Evolutionary conservation across 2,888 invertebrate species (phyloP).

Genomic region (Leptogaster cylindrica): DNA sequence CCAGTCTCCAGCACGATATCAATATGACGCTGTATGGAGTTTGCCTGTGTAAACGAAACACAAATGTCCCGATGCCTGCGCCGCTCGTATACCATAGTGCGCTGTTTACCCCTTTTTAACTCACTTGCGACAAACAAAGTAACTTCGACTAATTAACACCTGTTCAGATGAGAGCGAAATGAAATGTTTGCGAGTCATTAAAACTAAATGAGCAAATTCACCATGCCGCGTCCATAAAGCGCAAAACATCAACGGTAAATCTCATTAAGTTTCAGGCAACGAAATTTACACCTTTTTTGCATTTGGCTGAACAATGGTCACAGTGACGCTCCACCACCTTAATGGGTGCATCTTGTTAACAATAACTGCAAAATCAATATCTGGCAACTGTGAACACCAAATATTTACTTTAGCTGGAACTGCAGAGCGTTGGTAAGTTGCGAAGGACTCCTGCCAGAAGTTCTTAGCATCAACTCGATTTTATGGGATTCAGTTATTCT

Average conservation of each 20-base stretch:
- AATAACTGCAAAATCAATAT: constrained; percentile 31
- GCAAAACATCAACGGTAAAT: constrained; percentile 28
- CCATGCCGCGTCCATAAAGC: constrained; percentile 16
- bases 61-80: background rate
- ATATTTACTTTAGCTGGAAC: constrained; percentile 12
- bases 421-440: too few relatives aligned
- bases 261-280: constrained; percentile 12
- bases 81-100: background rate
- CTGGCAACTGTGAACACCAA: constrained; percentile 4
- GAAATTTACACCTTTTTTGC: constrained; percentile 35
- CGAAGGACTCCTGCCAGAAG: too few relatives aligned
- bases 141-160: constrained; percentile 33
- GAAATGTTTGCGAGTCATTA: constrained; percentile 33
- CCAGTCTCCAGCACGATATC: background rate
- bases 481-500: too few relatives aligned
- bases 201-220: constrained; percentile 32
- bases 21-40: background rate
- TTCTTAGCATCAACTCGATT: too few relatives aligned
- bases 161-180: constrained; percentile 19
- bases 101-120: constrained; percentile 24
- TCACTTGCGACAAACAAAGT: constrained; percentile 29
- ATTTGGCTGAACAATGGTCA: constrained; percentile 10
- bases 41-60: constrained; percentile 11
- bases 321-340: background rate
- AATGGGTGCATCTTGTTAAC: constrained; percentile 33